These are phyloP conservation scores for Uloborus diversus DNA, from an alignment of 1,140 invertebrate species.

Conservation along the genomic window DNA sequence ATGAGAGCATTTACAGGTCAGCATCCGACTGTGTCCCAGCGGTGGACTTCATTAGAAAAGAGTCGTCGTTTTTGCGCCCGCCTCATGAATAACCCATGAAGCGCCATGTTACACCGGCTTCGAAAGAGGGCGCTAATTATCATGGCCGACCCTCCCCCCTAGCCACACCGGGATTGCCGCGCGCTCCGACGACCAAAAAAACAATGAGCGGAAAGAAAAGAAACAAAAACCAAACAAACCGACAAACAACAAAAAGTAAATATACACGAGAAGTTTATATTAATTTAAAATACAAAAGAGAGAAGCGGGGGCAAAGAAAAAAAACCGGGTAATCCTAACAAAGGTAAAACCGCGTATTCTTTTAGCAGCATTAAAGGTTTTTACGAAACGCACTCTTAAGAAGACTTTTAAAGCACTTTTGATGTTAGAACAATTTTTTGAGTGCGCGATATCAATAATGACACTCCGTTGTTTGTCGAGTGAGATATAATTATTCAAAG, in stretches of 20 bases:
- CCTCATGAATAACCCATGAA: slow-evolving; percentile 54
- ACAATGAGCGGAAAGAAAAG: neutral
- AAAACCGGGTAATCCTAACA: slow-evolving; percentile 43
- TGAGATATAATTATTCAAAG: slow-evolving; percentile 47
- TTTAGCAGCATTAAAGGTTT: slow-evolving; percentile 47
- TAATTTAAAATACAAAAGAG: slow-evolving; percentile 57
- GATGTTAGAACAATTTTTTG: slow-evolving; percentile 33
- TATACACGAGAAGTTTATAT: slow-evolving; percentile 51
- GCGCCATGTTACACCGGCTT: slow-evolving; percentile 10
- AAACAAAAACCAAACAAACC: slow-evolving; percentile 45
- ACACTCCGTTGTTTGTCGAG: slow-evolving; percentile 45
- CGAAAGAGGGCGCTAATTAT: slow-evolving; percentile 52
- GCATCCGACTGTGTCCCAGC: slow-evolving; percentile 23
- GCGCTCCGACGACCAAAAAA: neutral
- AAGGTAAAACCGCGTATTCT: slow-evolving; percentile 53
- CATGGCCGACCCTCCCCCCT: slow-evolving; percentile 17
- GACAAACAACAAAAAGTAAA: slow-evolving; percentile 54
- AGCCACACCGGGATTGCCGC: no score
- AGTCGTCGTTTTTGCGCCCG: slow-evolving; percentile 32
- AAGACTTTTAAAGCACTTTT: slow-evolving; percentile 56
- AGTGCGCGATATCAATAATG: slow-evolving; percentile 49
- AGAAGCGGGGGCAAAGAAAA: slow-evolving; percentile 25
- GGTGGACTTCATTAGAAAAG: slow-evolving; percentile 45
- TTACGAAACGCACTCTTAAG: slow-evolving; percentile 39
- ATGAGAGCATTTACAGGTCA: slow-evolving; percentile 57